phyloP scores from a whole-genome alignment of 2,113 vertebrate genomes.

The Seriola quinqueradiata region DNA sequence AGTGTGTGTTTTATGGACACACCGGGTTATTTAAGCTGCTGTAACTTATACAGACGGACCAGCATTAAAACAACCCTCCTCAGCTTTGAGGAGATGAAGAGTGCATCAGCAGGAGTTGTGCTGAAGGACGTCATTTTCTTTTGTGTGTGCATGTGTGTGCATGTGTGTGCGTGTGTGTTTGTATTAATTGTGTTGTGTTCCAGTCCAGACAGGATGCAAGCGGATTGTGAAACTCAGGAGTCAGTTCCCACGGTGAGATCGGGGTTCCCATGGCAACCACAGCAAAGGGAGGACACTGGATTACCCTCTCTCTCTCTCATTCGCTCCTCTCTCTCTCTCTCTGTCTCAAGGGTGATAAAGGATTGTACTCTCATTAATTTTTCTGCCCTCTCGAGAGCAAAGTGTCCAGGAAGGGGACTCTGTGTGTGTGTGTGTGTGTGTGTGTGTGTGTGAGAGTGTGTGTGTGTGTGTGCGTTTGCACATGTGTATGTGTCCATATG shows the following conservation, averaged over 20 bases:
- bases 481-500: slow-evolving; percentile 40
- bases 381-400: slow-evolving; percentile 79
- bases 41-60: slow-evolving; percentile 36
- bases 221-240: slow-evolving; percentile 77
- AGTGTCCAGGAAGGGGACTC: slow-evolving; percentile 76
- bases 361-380: slow-evolving; percentile 85
- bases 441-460: slow-evolving; percentile 24
- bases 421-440: slow-evolving; percentile 39
- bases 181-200: slow-evolving; percentile 71
- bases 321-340: slow-evolving; percentile 37
- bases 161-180: slow-evolving; percentile 39
- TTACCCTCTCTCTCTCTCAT: slow-evolving; percentile 65
- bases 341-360: slow-evolving; percentile 83
- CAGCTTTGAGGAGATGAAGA: slow-evolving; percentile 27
- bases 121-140: slow-evolving; percentile 35
- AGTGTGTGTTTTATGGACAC: slow-evolving; percentile 1
- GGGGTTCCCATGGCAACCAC: slow-evolving; percentile 83
- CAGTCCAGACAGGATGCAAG: slow-evolving; percentile 79
- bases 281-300: slow-evolving; percentile 82
- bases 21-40: slow-evolving; percentile 25
- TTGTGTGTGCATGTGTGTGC: slow-evolving; percentile 15
- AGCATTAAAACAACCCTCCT: slow-evolving; percentile 30
- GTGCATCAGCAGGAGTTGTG: slow-evolving; percentile 25
- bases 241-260: slow-evolving; percentile 83
- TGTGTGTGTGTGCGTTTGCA: slow-evolving; percentile 20